Conservation (phyloP, 2,797 vertebrate species). For the Sebastes taczanowskii region DNA sequence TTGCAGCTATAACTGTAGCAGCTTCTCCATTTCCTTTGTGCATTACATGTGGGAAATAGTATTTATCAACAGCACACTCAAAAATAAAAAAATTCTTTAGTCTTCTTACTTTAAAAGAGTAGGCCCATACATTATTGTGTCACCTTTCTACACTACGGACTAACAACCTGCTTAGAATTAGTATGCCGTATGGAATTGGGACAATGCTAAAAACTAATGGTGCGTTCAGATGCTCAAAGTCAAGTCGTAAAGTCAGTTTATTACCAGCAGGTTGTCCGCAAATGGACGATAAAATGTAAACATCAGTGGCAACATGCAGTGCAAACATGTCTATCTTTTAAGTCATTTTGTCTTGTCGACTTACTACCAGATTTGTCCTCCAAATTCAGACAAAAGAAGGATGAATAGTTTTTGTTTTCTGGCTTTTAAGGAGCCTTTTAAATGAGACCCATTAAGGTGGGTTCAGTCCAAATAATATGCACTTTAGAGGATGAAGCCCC, state of each 20-base stretch:
- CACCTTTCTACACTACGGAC: neutral
- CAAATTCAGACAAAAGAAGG: neutral
- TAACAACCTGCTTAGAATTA: neutral
- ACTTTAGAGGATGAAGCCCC: neutral
- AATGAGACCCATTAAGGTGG: neutral
- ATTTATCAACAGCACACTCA: neutral
- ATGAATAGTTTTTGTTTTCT: neutral
- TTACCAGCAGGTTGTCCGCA: neutral
- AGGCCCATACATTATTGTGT: neutral
- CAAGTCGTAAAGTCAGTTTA: conserved; percentile 11
- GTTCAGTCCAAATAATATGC: neutral
- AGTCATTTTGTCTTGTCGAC: neutral
- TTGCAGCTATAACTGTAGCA: neutral
- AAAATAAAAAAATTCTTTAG: neutral
- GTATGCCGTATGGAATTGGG: neutral
- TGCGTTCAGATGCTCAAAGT: conserved; percentile 16
- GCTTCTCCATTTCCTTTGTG: neutral
- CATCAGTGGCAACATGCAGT: neutral
- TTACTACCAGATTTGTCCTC: neutral
- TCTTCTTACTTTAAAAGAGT: neutral
- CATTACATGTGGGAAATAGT: neutral
- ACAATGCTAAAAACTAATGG: conserved; percentile 4
- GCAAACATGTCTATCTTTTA: neutral
- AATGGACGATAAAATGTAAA: conserved; percentile 1
- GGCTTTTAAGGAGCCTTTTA: neutral